A percentile compares a stretch with the other conserved stretches of the same genome.
Conservation (phyloP, 64 coral and sea anemone genomes). For the Orbicella faveolata region DNA sequence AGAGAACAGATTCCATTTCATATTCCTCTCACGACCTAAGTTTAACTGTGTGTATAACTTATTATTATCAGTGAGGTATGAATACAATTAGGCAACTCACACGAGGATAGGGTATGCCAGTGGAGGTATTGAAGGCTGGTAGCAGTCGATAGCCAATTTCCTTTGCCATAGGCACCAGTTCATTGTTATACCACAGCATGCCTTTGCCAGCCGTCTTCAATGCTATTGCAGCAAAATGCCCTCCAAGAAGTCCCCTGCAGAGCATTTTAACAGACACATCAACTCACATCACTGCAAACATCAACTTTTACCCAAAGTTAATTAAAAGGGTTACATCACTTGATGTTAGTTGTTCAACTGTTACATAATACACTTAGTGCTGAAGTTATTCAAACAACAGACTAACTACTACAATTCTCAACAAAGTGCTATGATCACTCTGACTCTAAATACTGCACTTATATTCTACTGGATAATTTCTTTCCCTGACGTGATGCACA, state of each 20-base stretch:
- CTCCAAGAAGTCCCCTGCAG: constrained; percentile 89
- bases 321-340: too few species aligned
- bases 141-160: constrained; percentile 81
- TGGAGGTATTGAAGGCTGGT: constrained; percentile 97
- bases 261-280: neutral
- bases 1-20: too few species aligned
- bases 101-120: constrained; percentile 94
- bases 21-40: neutral
- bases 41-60: neutral
- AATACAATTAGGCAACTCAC: constrained; percentile 41
- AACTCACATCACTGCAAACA: too few species aligned
- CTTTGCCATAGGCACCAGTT: constrained; percentile 88
- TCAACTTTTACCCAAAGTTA: too few species aligned
- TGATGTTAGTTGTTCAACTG: too few species aligned
- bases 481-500: too few species aligned
- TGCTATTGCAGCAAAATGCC: constrained; percentile 84
- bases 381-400: too few species aligned
- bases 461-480: too few species aligned
- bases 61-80: neutral
- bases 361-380: too few species aligned
- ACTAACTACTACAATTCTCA: too few species aligned
- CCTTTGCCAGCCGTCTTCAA: constrained; percentile 73
- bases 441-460: too few species aligned
- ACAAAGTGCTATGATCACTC: too few species aligned
- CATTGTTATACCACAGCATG: constrained; percentile 92